Conservation (phyloP, 2,888 invertebrate species). For the Drosophila cyrtoloma region DNA sequence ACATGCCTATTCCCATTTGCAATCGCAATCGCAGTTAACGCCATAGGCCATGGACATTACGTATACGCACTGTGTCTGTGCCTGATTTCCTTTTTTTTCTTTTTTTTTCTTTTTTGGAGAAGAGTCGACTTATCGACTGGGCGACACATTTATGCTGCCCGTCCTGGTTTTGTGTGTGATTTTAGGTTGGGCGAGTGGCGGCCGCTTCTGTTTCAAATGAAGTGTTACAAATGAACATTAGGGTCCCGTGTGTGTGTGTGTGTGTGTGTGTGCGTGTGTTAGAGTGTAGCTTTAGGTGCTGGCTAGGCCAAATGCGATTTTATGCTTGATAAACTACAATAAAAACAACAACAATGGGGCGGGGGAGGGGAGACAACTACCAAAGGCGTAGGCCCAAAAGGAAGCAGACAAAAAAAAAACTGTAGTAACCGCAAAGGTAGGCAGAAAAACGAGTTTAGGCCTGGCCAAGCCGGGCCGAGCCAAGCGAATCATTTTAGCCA, state of each 20-base stretch:
- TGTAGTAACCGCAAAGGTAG: conserved; percentile 50
- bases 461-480: conserved; percentile 32
- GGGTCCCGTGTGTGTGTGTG: conserved; percentile 22
- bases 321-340: conserved; percentile 77
- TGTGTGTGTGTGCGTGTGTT: conserved; percentile 16
- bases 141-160: conserved; percentile 33
- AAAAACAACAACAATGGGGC: conserved; percentile 49
- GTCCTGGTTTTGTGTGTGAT: conserved; percentile 33
- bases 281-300: conserved; percentile 21
- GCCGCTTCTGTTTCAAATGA: conserved; percentile 73
- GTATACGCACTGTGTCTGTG: conserved; percentile 48
- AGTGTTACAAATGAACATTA: conserved; percentile 77
- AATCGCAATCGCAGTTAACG: conserved; percentile 39
- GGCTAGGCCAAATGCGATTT: conserved; percentile 69
- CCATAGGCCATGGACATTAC: conserved; percentile 37
- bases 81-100: background rate
- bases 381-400: conserved; percentile 46
- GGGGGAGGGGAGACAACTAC: conserved; percentile 28
- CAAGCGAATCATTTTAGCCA: conserved; percentile 38
- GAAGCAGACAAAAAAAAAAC: conserved; percentile 13
- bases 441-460: conserved; percentile 50
- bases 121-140: conserved; percentile 51
- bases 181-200: conserved; percentile 32
- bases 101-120: background rate
- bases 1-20: conserved; percentile 13